phyloP scores from a whole-genome alignment of 64 coral and sea anemone species.

The Montipora foliosa region DNA sequence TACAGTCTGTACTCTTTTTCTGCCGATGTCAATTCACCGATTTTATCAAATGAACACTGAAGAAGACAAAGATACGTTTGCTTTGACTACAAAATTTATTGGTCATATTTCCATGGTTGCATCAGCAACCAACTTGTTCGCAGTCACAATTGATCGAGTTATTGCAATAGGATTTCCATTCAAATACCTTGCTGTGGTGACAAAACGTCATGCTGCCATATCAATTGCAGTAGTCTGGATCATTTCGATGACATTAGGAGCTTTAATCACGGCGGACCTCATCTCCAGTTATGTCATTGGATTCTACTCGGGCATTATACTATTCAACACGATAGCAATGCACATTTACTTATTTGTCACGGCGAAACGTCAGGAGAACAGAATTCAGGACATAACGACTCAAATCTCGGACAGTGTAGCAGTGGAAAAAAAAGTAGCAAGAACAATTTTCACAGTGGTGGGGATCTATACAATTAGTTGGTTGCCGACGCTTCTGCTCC shows the following conservation, averaged over 20 bases:
- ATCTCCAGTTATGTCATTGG: not conserved
- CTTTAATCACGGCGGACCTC: not conserved
- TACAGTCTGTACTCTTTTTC: not conserved
- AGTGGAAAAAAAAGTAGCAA: constrained; percentile 1
- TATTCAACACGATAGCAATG: not conserved
- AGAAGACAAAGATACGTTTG: not conserved
- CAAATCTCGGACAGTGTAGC: not conserved
- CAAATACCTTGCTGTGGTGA: not conserved
- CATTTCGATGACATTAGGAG: not conserved
- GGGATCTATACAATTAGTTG: constrained; percentile 12
- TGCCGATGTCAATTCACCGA: not conserved
- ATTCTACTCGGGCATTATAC: not conserved
- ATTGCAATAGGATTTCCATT: constrained; percentile 27
- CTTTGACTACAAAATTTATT: not conserved
- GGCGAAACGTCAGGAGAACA: constrained; percentile 37
- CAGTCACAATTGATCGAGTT: constrained; percentile 30
- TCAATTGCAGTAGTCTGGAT: not conserved
- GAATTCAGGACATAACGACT: not conserved
- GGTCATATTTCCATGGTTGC: not conserved
- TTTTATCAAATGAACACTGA: not conserved
- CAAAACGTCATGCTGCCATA: not conserved
- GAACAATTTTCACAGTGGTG: constrained; percentile 21
- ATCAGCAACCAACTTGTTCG: constrained; percentile 36
- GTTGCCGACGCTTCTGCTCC: not conserved
- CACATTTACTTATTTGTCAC: constrained; percentile 2